Conservation (phyloP, 2,113 vertebrate genomes). For the Mesembrinibis cayennensis region DNA sequence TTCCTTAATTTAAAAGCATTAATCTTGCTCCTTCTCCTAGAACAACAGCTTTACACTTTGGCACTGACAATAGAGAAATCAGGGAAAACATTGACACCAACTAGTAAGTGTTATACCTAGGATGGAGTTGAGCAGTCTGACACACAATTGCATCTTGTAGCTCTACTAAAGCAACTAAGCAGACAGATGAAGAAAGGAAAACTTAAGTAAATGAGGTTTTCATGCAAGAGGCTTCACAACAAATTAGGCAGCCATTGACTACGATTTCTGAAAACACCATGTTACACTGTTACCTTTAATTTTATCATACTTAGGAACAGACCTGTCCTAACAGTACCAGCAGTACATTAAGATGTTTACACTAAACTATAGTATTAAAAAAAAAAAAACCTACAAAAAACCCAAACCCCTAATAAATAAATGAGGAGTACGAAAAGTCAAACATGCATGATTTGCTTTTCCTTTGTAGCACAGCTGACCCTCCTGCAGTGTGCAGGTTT, state of each 20-base stretch:
- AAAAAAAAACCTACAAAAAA: background rate
- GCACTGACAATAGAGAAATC: background rate
- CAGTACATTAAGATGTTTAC: fast-evolving
- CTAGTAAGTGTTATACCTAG: background rate
- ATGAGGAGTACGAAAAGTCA: background rate
- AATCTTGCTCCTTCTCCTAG: background rate
- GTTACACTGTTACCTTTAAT: background rate
- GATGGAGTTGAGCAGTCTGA: background rate
- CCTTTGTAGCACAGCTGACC: background rate
- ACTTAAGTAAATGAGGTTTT: background rate
- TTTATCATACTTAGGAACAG: background rate
- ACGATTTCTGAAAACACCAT: background rate
- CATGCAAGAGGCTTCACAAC: background rate
- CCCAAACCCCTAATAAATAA: background rate
- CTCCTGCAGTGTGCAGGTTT: background rate
- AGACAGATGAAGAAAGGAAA: background rate
- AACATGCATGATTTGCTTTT: background rate
- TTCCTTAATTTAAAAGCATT: background rate
- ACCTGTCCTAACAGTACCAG: background rate
- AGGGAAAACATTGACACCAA: background rate
- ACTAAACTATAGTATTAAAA: background rate
- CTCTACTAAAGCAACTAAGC: background rate
- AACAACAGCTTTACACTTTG: background rate
- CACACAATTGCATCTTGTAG: background rate
- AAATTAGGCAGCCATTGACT: background rate